Base-by-base conservation (phyloP, 2,888 invertebrate genomes). In the Limnephilus auricula region DNA sequence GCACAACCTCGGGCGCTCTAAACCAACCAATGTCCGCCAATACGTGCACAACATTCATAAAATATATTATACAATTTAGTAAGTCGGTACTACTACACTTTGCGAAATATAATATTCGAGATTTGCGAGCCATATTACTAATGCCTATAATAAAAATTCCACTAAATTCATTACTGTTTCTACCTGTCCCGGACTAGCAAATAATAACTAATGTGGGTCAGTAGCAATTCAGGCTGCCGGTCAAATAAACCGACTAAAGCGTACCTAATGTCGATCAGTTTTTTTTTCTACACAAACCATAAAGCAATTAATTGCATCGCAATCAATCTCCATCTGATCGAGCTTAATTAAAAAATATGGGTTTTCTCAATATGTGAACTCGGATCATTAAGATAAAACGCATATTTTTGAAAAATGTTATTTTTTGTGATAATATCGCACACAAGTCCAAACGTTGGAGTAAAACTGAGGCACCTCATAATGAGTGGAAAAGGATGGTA, bases 101-200 rank as follows among this genome's bases (percentile, higher is more conserved):
- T 82, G 82, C 82, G 82, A 32, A 82, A 82, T 32, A 32, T 10
- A 34, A 82, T 82, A 82, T 82, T 34, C 25, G 82, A 18, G 34
- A 82, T 37, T 34, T 25, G 34, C 82, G 10, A 82, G 80, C 31
- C 32, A 12, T 40, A 85, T 85, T 40, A 13, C 85, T 40, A 85
- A 85, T 85, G 40, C 85, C 40, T 30, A 30, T 40, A n/a, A 85
- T 85, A 85, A 25, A 45, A 85, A 85, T 85, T 85, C 85, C 40
- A 15, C 85, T 85, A 30, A 85, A 85, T 40, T 40, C 37, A 40
- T 85, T 85, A 40, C n/a, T 85, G 40, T 45, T 85, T 85, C 85
- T 40, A 40, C 85, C 40, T 40, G 85, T 40, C 37, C 15, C 85
- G 30, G 82, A 34, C 25, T 82, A 32, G n/a, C 34, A 34, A 30